These are phyloP conservation scores for Nebria brevicollis DNA, from an alignment of 2,888 invertebrate genomes.

Conservation along the genomic window DNA sequence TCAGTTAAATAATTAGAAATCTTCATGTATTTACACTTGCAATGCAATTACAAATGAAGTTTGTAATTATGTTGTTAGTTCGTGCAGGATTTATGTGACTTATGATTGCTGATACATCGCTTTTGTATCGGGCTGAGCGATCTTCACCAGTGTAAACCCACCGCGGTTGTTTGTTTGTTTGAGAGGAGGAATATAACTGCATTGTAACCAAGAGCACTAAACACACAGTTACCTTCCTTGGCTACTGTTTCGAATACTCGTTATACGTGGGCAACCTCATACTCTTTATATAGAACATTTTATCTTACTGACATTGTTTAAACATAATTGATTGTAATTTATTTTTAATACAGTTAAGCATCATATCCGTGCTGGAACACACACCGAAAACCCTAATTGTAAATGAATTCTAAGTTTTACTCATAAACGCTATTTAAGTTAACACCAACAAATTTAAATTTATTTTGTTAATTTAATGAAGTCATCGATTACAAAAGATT, in stretches of 20 bases:
- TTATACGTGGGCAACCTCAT: not conserved
- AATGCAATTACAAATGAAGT: constrained; percentile 36
- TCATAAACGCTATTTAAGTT: no score
- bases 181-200: constrained; percentile 40
- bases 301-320: constrained; percentile 35
- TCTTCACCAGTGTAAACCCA: constrained; percentile 10
- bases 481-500: no score
- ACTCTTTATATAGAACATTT: constrained; percentile 14
- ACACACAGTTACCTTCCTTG: constrained; percentile 6
- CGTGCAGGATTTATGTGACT: constrained; percentile 25
- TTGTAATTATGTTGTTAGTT: constrained; percentile 40
- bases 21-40: constrained; percentile 37
- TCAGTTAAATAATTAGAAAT: constrained; percentile 32
- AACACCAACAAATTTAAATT: no score
- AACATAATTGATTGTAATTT: not conserved
- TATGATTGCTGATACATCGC: constrained; percentile 28
- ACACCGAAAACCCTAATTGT: no score
- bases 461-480: no score
- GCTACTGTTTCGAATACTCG: not conserved
- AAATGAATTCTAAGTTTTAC: no score
- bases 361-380: not conserved
- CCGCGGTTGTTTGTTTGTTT: constrained; percentile 9
- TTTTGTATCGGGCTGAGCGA: constrained; percentile 31
- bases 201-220: constrained; percentile 13
- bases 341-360: not conserved